phyloP scores from a whole-genome alignment of 2,888 invertebrate species.

The Campaea margaritaria region DNA sequence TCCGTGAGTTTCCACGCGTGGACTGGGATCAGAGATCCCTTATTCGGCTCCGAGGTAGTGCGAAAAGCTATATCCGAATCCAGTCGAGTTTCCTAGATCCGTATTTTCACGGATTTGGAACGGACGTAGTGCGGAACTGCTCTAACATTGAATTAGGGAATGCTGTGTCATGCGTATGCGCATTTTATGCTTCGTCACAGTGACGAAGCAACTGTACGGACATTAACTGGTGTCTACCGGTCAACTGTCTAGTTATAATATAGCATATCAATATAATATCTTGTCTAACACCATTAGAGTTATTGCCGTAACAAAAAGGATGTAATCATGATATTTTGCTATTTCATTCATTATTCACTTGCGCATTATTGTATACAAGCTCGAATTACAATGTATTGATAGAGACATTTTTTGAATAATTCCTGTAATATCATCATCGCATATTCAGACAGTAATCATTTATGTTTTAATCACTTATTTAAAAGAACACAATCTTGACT shows the following conservation, averaged over 20 bases:
- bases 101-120: no score
- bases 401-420: background rate
- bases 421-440: no score
- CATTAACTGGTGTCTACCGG: slow-evolving; percentile 7
- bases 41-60: no score
- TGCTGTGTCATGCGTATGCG: slow-evolving; percentile 10
- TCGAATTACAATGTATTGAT: background rate
- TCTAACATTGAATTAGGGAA: slow-evolving; percentile 5
- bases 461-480: no score
- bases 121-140: no score
- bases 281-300: background rate
- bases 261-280: background rate
- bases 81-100: no score
- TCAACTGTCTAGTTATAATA: slow-evolving; percentile 14
- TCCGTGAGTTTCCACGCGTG: no score
- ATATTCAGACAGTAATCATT: no score
- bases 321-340: slow-evolving; percentile 1
- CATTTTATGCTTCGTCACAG: slow-evolving; percentile 7
- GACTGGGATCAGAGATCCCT: no score
- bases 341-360: background rate
- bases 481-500: no score
- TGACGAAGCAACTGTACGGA: slow-evolving; percentile 10
- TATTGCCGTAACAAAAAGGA: background rate
- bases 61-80: no score
- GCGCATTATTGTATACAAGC: background rate